Percentiles rank a stretch among this genome's conserved stretches.
These are phyloP conservation scores for pig (Sus scrofa) DNA, from an alignment of 2,113 vertebrate species.

Conservation along the genomic window T2T-Sscrofa CM000819.6:64633001-64633500, in stretches of 20 bases:
- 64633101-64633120: not conserved
- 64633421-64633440: not conserved
- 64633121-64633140: not conserved
- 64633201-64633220: not conserved
- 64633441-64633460: too few species aligned
- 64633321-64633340: not conserved
- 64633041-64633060: not conserved
- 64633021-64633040: not conserved
- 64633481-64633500: not conserved
- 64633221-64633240: not conserved
- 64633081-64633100: not conserved
- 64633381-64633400: not conserved
- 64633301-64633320: not conserved
- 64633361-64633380: not conserved
- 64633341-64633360: not conserved
- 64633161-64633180: not conserved
- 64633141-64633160: not conserved
- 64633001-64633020: not conserved
- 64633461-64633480: not conserved
- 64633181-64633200: not conserved
- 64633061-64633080: not conserved
- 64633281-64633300: not conserved
- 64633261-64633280: not conserved
- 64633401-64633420: not conserved
- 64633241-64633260: not conserved